phyloP scores from a whole-genome alignment of 2,113 vertebrate genomes.

The Pomatorhinus ruficollis region DNA sequence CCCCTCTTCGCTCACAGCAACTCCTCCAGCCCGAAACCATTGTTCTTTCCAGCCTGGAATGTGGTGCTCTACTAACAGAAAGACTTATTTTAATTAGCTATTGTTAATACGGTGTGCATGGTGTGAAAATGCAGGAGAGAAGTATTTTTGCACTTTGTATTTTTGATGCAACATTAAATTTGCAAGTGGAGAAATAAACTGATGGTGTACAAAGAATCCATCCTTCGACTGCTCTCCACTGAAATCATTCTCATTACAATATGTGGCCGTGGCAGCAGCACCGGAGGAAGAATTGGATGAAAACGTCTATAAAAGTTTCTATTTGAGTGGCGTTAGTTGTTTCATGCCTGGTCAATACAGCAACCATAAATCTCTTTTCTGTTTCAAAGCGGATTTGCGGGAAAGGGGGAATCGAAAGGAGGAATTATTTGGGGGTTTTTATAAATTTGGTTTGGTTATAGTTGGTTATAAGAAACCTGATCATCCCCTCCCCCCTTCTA shows the following conservation, averaged over 20 bases:
- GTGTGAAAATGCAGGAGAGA: neutral
- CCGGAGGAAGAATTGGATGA: neutral
- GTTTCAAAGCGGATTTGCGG: neutral
- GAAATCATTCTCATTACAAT: neutral
- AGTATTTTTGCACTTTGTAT: neutral
- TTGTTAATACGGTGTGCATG: neutral
- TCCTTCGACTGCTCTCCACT: neutral
- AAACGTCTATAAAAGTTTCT: neutral
- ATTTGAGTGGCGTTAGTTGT: neutral
- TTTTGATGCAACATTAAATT: neutral
- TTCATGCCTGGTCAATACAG: neutral
- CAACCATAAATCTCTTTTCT: neutral
- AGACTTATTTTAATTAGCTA: slow-evolving; percentile 39
- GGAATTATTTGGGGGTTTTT: neutral
- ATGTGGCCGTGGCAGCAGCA: neutral
- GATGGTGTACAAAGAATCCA: neutral
- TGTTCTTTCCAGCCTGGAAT: slow-evolving; percentile 35
- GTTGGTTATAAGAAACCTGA: neutral
- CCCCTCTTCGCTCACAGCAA: neutral
- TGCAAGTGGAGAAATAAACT: neutral
- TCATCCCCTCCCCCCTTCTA: neutral
- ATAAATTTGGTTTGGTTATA: neutral
- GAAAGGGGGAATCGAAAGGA: neutral
- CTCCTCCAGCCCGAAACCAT: slow-evolving; percentile 14
- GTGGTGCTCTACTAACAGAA: neutral